A percentile compares a stretch with the other conserved stretches of the same genome.
phyloP scores from a whole-genome alignment of 1,140 invertebrate species.

The Drosophila bifasciata region DNA sequence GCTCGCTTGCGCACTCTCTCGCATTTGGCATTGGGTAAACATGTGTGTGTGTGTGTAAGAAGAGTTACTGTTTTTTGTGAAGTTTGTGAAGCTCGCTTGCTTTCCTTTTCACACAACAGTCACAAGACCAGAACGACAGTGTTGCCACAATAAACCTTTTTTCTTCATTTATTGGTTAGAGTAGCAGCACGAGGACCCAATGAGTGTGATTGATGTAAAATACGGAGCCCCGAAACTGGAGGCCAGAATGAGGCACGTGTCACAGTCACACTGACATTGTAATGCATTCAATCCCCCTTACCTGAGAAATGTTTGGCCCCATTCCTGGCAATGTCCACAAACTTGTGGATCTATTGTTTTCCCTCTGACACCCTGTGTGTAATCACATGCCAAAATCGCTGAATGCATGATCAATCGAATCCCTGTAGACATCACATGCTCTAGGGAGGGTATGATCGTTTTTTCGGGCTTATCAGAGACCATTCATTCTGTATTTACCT shows the following conservation, averaged over 20 bases:
- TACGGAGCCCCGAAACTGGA: neutral
- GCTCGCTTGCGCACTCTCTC: conserved; percentile 24
- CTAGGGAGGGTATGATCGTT: conserved; percentile 37
- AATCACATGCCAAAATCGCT: conserved; percentile 68
- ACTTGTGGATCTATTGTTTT: conserved; percentile 11
- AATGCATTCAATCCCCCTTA: conserved; percentile 27
- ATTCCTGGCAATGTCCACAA: neutral
- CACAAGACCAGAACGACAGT: conserved; percentile 64
- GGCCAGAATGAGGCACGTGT: neutral
- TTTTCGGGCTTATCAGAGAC: conserved; percentile 44
- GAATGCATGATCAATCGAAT: conserved; percentile 61
- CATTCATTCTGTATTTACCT: conserved; percentile 48
- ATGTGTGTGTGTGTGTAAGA: conserved; percentile 19
- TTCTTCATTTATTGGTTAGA: conserved; percentile 16
- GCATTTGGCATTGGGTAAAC: conserved; percentile 46
- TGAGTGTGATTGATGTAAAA: conserved; percentile 8
- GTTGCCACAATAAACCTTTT: conserved; percentile 65
- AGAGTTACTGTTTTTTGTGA: conserved; percentile 66
- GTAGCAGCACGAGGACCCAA: conserved; percentile 13
- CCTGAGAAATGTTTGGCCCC: conserved; percentile 36
- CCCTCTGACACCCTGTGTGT: neutral
- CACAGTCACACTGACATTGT: conserved; percentile 5
- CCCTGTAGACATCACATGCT: conserved; percentile 59
- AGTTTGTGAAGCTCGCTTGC: conserved; percentile 69
- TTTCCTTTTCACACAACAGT: conserved; percentile 69